phyloP scores from a whole-genome alignment of 2,113 vertebrate species.

The Isurus oxyrinchus region DNA sequence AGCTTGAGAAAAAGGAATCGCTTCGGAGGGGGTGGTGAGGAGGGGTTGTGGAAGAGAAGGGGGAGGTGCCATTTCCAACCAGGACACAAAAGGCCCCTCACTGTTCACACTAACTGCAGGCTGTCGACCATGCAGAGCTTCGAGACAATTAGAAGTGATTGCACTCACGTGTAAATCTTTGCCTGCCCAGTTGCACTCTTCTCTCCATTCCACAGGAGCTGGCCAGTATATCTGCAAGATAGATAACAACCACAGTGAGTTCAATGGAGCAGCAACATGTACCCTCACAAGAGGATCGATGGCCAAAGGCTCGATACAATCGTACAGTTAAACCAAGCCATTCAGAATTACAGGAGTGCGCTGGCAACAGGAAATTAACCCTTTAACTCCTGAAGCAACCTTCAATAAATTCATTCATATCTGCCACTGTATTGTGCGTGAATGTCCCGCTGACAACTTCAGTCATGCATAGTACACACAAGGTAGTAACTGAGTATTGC shows the following conservation, averaged over 20 bases:
- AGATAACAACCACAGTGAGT: conserved; percentile 35
- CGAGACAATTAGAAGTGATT: neutral
- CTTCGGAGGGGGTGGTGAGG: neutral
- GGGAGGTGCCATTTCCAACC: conserved; percentile 45
- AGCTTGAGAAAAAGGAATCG: neutral
- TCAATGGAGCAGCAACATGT: neutral
- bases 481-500: neutral
- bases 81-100: neutral
- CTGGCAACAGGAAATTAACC: neutral
- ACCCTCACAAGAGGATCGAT: neutral
- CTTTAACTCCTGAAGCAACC: neutral
- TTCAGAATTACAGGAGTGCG: neutral
- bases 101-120: neutral
- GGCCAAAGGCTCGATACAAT: neutral
- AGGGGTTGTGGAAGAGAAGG: neutral
- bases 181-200: conserved; percentile 97
- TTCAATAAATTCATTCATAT: neutral
- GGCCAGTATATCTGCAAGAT: conserved; percentile 84
- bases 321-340: neutral
- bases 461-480: neutral
- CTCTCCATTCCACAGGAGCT: conserved; percentile 88
- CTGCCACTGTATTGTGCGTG: neutral
- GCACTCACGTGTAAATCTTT: conserved; percentile 93
- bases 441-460: neutral
- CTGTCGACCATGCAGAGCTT: neutral